Conservation (phyloP, 2,113 vertebrate genomes). For the Microtus richardsoni region DNA sequence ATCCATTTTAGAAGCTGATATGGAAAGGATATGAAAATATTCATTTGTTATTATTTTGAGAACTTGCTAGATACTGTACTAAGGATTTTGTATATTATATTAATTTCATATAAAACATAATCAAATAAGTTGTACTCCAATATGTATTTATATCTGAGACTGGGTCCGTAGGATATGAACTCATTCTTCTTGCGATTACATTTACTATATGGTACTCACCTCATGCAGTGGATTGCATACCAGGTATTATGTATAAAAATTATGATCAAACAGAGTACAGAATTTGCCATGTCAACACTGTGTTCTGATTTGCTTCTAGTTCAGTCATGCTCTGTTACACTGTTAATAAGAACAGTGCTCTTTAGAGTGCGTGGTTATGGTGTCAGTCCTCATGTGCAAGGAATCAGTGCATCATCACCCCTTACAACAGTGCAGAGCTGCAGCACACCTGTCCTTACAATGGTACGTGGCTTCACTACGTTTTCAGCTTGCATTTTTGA, state of each 20-base stretch:
- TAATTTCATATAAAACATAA: not conserved
- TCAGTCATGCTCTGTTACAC: slow-evolving; percentile 19
- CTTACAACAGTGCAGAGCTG: not conserved
- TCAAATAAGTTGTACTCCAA: not conserved
- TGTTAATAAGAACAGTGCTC: slow-evolving; percentile 30
- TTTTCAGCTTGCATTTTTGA: slow-evolving; percentile 69
- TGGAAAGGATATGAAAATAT: not conserved
- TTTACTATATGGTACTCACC: not conserved
- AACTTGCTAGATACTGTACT: not conserved
- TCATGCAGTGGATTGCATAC: not conserved
- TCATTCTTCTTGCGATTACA: not conserved
- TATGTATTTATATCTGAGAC: not conserved
- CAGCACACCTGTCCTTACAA: not conserved
- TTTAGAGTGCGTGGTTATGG: not conserved
- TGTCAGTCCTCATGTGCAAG: not conserved
- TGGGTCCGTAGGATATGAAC: not conserved
- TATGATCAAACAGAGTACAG: not conserved
- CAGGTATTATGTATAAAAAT: not conserved
- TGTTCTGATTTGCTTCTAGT: slow-evolving; percentile 30
- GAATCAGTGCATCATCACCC: not conserved
- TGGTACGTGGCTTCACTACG: not conserved
- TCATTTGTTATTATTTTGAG: slow-evolving; percentile 9
- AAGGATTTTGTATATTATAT: not conserved
- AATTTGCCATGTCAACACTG: not conserved
- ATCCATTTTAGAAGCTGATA: not conserved